phyloP scores from a whole-genome alignment of 2,113 vertebrate species.

The Tapirus terrestris region DNA sequence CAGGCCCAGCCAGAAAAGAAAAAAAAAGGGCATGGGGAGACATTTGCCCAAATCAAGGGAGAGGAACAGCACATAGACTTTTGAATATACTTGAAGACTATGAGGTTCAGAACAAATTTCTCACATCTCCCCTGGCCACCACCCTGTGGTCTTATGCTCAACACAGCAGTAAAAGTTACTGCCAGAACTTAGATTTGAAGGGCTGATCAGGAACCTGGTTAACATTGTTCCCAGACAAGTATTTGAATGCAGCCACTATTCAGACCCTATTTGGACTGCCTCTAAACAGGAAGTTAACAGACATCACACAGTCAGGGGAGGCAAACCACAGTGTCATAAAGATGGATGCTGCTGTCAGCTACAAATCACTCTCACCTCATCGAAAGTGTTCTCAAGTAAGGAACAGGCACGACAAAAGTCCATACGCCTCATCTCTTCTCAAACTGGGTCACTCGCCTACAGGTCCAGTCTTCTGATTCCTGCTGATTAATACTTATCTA shows the following conservation, averaged over 20 bases:
- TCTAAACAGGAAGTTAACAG: slow-evolving; percentile 78
- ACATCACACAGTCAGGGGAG: slow-evolving; percentile 52
- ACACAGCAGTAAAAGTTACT: neutral
- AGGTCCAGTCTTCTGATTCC: neutral
- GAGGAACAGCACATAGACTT: neutral
- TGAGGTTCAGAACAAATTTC: neutral
- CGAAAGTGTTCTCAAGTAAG: slow-evolving; percentile 61
- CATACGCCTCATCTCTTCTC: slow-evolving; percentile 34
- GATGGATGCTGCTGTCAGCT: slow-evolving; percentile 78
- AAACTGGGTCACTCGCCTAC: slow-evolving; percentile 47
- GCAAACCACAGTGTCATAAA: slow-evolving; percentile 73
- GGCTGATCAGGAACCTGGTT: neutral
- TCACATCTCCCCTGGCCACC: neutral
- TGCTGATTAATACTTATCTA: neutral
- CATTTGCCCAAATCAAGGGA: neutral
- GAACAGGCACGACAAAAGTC: neutral
- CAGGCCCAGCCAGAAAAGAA: neutral
- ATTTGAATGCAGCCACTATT: slow-evolving; percentile 25
- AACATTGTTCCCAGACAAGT: slow-evolving; percentile 37
- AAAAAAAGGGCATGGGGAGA: rapidly evolving
- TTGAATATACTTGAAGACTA: slow-evolving; percentile 23
- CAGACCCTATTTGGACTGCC: neutral
- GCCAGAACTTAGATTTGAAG: neutral
- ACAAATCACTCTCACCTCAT: slow-evolving; percentile 64
- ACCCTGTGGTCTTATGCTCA: neutral